Evolutionary conservation across 2,888 invertebrate species (phyloP), one percentile per base, ranked within the genome.

Genomic region (Philaethria dido): DNA sequence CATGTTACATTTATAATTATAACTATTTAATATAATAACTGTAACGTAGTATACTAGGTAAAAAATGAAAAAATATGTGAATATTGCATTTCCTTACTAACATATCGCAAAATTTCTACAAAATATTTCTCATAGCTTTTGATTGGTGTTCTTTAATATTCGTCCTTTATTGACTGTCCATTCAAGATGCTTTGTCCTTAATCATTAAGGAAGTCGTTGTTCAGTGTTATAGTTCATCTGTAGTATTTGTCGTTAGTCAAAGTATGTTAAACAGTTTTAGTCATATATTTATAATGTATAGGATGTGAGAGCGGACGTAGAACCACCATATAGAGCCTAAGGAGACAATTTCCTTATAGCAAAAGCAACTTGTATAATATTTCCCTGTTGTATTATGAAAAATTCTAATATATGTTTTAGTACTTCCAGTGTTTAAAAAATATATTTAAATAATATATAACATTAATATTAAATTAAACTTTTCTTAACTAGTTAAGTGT

Each of bases 361-460:
- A n/a, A 39, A 36, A 14, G 36, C 20, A 55, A 55, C 39, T 55
- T n/a, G 55, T n/a, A 22, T 14, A 55, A 39, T 39, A 14, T 20
- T 11, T 39, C 39, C 55, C 39, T 55, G 22, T 55, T 22, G 6
- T 20, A 55, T 39, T 18, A n/a, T 39, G 39, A 33, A 33, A 33
- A 8, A 8, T 6, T 33, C 33, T 33, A 33, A 33, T 33, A 33
- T 33, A 33, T 8, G n/a, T n/a, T n/a, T n/a, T n/a, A n/a, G n/a
- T n/a, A n/a, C n/a, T n/a, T n/a, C n/a, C n/a, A n/a, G n/a, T n/a
- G n/a, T n/a, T n/a, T 8, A 33, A 33, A 33, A 3, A 33, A 33
- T 33, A 33, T 33, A 3, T 13, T 13, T 39, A 39, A 39, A 13
- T 39, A 39, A 13, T 13, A 39, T 39, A 39, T 39, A 39, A 39